Conservation (phyloP, 2,888 invertebrate genomes). For the Meiosimyza platycephala region DNA sequence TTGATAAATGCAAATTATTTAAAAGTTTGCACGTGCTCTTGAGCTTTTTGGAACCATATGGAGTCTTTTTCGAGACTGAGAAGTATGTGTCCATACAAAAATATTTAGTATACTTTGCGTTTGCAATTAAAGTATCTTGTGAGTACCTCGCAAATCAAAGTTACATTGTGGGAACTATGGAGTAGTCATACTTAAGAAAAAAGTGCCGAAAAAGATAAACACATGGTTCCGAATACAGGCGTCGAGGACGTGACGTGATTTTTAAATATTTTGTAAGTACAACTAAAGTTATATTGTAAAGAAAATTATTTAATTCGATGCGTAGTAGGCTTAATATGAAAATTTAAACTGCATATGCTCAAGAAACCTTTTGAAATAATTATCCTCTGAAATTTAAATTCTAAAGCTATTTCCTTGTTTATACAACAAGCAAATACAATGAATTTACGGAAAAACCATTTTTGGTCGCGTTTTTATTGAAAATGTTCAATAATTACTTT, state of each 20-base stretch:
- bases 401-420: too few relatives aligned
- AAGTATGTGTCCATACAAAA: conserved; percentile 73
- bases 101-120: neutral
- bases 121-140: conserved; percentile 43
- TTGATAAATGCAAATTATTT: conserved; percentile 7
- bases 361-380: too few relatives aligned
- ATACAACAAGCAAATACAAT: too few relatives aligned
- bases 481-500: too few relatives aligned
- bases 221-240: conserved; percentile 51
- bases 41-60: conserved; percentile 72
- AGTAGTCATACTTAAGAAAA: conserved; percentile 71
- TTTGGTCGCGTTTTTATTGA: too few relatives aligned
- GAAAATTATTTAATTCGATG: too few relatives aligned
- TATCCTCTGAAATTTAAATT: too few relatives aligned
- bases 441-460: too few relatives aligned
- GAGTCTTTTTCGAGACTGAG: conserved; percentile 74
- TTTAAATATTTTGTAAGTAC: conserved; percentile 11
- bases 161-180: conserved; percentile 73
- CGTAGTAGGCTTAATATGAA: too few relatives aligned
- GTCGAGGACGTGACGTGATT: neutral
- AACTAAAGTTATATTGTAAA: neutral
- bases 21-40: neutral
- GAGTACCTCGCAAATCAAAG: neutral
- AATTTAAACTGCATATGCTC: too few relatives aligned
- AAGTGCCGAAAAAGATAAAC: conserved; percentile 39